Evolutionary conservation across 2,113 vertebrate species (phyloP).

Genomic region (Cephalopterus ornatus): DNA sequence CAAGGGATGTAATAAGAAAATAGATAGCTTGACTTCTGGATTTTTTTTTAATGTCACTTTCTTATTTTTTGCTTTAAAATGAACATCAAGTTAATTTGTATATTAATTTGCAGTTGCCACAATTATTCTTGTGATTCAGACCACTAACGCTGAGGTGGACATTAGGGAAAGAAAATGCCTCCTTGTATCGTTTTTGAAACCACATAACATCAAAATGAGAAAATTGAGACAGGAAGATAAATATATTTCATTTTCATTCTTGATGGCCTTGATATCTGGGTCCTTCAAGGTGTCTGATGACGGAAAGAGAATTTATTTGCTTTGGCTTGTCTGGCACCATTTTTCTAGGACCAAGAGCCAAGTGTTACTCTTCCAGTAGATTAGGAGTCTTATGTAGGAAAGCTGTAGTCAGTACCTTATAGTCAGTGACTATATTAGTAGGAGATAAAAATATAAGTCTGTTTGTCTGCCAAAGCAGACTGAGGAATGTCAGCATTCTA

Average conservation of each 20-base stretch:
- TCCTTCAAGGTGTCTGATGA: background rate
- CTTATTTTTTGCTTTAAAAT: background rate
- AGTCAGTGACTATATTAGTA: background rate
- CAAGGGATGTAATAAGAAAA: background rate
- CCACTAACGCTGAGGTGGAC: background rate
- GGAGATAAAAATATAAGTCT: slow-evolving; percentile 3
- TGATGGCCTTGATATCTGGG: background rate
- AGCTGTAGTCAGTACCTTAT: background rate
- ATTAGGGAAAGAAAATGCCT: background rate
- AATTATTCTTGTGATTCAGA: background rate
- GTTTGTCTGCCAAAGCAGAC: slow-evolving; percentile 40
- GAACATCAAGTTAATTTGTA: background rate
- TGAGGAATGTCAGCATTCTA: slow-evolving; percentile 23
- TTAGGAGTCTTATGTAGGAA: background rate
- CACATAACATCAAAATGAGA: background rate
- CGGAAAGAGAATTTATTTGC: background rate
- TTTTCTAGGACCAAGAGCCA: background rate
- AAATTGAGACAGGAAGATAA: background rate
- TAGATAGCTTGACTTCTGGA: background rate
- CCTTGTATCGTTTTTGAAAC: background rate
- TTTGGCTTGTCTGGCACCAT: background rate
- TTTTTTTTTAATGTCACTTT: background rate
- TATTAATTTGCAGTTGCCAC: background rate
- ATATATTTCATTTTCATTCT: background rate
- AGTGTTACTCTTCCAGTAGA: background rate